phyloP scores from a whole-genome alignment of 2,113 vertebrate species.

The Taxidea taxus region DNA sequence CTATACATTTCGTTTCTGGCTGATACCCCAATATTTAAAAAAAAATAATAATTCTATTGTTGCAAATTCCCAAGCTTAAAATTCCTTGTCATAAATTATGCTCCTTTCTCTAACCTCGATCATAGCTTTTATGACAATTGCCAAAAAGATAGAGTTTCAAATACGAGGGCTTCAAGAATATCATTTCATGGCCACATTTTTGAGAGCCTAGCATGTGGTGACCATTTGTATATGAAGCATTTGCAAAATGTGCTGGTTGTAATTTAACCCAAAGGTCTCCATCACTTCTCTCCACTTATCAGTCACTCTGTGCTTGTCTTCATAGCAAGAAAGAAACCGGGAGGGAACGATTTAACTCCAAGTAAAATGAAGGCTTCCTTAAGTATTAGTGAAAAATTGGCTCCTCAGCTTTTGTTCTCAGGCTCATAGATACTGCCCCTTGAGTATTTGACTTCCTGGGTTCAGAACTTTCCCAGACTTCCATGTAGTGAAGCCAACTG shows the following conservation, averaged over 20 bases:
- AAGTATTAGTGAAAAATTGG: background rate
- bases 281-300: background rate
- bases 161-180: conserved; percentile 33
- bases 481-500: background rate
- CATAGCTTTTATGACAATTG: conserved; percentile 23
- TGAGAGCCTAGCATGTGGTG: conserved; percentile 57
- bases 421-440: background rate
- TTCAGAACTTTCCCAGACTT: background rate
- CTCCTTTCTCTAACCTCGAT: conserved; percentile 54
- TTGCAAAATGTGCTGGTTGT: background rate
- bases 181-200: conserved; percentile 50
- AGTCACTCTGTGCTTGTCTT: background rate
- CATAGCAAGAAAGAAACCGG: background rate
- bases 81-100: conserved; percentile 63
- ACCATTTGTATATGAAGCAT: conserved; percentile 30
- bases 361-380: background rate
- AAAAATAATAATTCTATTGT: conserved; percentile 63
- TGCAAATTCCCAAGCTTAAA: conserved; percentile 73
- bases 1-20: conserved; percentile 64
- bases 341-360: background rate
- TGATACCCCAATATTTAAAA: conserved; percentile 66
- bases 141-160: conserved; percentile 66
- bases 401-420: background rate
- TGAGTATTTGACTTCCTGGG: background rate
- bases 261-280: background rate